Base-by-base conservation (phyloP, 53 echinoderm and acorn worm species). In the Astropecten irregularis region DNA sequence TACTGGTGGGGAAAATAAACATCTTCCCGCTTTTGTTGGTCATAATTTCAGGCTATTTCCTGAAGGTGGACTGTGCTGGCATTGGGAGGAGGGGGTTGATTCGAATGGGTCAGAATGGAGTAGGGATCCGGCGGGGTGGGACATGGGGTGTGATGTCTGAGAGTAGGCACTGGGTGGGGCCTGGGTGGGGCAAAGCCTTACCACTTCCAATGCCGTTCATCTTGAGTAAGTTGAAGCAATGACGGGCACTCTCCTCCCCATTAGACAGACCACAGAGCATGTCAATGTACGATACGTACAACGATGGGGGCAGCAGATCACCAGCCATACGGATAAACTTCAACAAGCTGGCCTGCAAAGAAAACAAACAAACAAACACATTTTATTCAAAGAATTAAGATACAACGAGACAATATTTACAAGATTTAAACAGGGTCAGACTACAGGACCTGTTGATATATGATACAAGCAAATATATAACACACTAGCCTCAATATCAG, bases 281-380 rank as follows among this genome's bases (percentile, higher is more conserved):
- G 66, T 92, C 88, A 2, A 99, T 85, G 83, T 99, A 99, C 0
- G 94, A 85, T 3, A 99, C 88, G 71, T 92, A 99, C 28, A 99
- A 74, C 0, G 99, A 99, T 0, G 99, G 99, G 9, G 94, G 99
- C 13, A 95, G 82, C 35, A 94, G 90, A 65, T 94, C 94, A 2
- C 99, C 94, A 0, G 94, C 94, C 94, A 99, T 87, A 15, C 99
- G 88, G 29, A 99, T 90, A 86, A 99, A 99, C 90, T 99, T 99
- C 84, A 99, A 99, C 48, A 99, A 59, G 53, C 92, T 94, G 63
- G 95, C 92, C 99, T 99, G 56, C 6, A 62, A 42, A 47, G 6
- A 11, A 42, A 23, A n/a, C 26, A 82, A 34, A 7, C 44, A 28
- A 66, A 10, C 16, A n/a, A 10, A 58, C 8, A 9, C 8, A 6